Evolutionary conservation across 92 coral and sea anemone genomes (phyloP), one percentile per base, ranked within the genome.

Genomic region (Montipora capitata): DNA sequence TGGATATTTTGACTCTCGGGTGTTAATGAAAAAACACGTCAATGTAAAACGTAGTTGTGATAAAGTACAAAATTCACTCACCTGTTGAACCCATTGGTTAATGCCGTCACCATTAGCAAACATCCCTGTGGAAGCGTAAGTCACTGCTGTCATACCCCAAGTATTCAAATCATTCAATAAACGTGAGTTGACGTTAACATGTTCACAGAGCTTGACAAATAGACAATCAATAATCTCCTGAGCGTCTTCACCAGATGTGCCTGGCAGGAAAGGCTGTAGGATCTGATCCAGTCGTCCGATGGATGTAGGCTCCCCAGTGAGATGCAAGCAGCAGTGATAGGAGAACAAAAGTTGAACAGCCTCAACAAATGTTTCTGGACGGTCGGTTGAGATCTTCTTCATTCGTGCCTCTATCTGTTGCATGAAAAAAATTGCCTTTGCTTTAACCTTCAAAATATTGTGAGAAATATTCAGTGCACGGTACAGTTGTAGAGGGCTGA

Each of bases 21-120:
- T 27, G 35, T 27, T 27, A 27, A 27, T 27, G 35, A 27, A 27
- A 27, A 2, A 27, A 27, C 35, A 27, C 35, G 35, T 27, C 35
- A 2, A 27, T 27, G 35, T 27, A 27, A 27, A 27, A 27, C 35
- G 1, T 27, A 27, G 35, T 27, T 27, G 35, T 27, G 0, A 27
- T 27, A 27, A 27, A 27, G 35, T 27, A 27, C 35, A 27, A 27
- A 27, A 27, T 27, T 27, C 35, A 27, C 35, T 27, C 85, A 95
- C 87, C 89, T 95, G 98, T 49, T 95, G 98, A 48, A 95, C 98
- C 98, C 98, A 95, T 14, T 95, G 98, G 90, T 95, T 95, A 40
- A 95, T 87, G 10, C 89, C 40, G 16, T 95, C 96, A 5, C 98
- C 98, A 40, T 95, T 93, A 6, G 98, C 87, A 72, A 95, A 95